phyloP scores from a whole-genome alignment of 2,888 invertebrate species.

The Dicyrtomina minuta region DNA sequence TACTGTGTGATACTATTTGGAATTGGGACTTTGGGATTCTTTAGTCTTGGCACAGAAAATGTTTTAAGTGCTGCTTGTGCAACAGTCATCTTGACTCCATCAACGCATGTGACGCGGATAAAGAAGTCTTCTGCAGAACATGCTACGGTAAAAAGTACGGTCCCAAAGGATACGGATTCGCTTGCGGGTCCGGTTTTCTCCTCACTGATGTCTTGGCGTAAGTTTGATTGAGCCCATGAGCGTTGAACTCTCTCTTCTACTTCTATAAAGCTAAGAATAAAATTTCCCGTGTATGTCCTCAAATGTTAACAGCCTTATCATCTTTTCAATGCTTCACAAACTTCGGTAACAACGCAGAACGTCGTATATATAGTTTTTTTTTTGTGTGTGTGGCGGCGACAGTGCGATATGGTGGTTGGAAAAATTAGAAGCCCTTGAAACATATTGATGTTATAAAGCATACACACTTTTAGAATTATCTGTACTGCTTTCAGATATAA shows the following conservation, averaged over 20 bases:
- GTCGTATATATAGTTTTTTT: no score
- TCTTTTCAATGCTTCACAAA: no score
- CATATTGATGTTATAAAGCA: not conserved
- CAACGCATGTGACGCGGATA: conserved; percentile 90
- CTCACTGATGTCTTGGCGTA: conserved; percentile 87
- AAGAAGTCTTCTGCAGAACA: conserved; percentile 91
- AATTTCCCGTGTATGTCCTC: no score
- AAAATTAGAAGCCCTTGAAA: not conserved
- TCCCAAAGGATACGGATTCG: conserved; percentile 73
- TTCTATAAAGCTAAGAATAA: no score
- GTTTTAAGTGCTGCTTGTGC: conserved; percentile 90
- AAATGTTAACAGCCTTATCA: no score
- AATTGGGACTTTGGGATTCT: not conserved
- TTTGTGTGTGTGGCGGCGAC: no score
- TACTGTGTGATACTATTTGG: no score
- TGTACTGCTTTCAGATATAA: no score
- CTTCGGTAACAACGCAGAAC: not conserved
- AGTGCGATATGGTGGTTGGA: no score
- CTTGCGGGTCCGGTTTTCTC: conserved; percentile 89
- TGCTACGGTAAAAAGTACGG: conserved; percentile 60
- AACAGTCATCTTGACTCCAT: conserved; percentile 92
- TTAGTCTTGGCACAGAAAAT: conserved; percentile 86
- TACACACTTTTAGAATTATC: not conserved
- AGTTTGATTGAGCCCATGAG: no score
- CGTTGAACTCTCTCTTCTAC: no score